phyloP scores from a whole-genome alignment of 1,140 invertebrate genomes.

The Lamellibrachia luymesi region DNA sequence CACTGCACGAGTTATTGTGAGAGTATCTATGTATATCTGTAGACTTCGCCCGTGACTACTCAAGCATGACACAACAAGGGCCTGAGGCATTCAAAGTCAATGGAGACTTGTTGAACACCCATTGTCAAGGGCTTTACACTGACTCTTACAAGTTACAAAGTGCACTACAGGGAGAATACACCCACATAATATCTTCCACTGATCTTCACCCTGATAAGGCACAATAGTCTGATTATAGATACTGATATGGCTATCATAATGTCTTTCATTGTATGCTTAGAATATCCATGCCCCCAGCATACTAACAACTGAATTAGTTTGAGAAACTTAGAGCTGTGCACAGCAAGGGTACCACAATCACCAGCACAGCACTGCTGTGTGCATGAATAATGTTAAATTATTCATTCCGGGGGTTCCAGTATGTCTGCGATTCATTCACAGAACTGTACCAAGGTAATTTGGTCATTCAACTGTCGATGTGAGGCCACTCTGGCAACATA shows the following conservation, averaged over 20 bases:
- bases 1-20: background rate
- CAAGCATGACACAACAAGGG: background rate
- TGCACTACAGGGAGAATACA: background rate
- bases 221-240: background rate
- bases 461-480: background rate
- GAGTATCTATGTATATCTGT: background rate
- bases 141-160: background rate
- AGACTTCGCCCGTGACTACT: background rate
- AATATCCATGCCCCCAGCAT: background rate
- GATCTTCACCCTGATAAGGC: background rate
- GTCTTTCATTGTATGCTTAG: background rate
- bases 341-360: background rate
- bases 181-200: background rate
- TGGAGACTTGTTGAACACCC: background rate
- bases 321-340: background rate
- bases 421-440: background rate
- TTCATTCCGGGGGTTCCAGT: conserved; percentile 2
- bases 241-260: background rate
- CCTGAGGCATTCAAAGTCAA: background rate
- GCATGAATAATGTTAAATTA: conserved; percentile 1
- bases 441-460: background rate
- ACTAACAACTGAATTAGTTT: background rate
- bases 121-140: background rate
- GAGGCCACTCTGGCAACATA: background rate
- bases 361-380: background rate